phyloP scores from a whole-genome alignment of 2,888 invertebrate species.

The Pycnomerus fuliginosus region DNA sequence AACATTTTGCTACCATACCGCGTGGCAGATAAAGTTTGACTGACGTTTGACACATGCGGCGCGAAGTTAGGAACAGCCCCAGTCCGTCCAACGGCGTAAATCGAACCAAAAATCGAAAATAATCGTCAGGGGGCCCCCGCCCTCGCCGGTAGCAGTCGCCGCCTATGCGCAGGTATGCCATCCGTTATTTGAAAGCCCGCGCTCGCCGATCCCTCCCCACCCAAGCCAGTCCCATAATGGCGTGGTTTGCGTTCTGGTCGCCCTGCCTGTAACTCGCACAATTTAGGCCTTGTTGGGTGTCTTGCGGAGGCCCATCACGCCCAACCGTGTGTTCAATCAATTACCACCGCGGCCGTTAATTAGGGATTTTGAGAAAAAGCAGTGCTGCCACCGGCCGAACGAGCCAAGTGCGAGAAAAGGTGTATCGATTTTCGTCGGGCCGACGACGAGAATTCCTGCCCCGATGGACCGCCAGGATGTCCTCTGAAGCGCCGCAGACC shows the following conservation, averaged over 20 bases:
- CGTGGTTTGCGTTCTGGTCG: constrained; percentile 52
- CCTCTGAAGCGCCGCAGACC: constrained; percentile 15
- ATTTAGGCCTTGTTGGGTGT: constrained; percentile 35
- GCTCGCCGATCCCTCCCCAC: constrained; percentile 36
- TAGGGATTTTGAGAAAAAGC: constrained; percentile 10
- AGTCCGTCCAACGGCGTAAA: too few species aligned
- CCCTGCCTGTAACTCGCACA: constrained; percentile 48
- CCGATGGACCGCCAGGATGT: constrained; percentile 15
- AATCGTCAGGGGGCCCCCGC: too few species aligned
- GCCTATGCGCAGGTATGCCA: constrained; percentile 29
- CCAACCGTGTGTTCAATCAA: constrained; percentile 28
- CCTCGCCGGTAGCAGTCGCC: constrained; percentile 10
- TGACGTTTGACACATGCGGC: too few species aligned
- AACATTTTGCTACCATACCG: too few species aligned
- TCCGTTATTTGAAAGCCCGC: constrained; percentile 33
- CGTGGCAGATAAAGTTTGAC: too few species aligned
- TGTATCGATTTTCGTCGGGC: constrained; percentile 10
- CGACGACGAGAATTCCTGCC: constrained; percentile 15
- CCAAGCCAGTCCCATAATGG: constrained; percentile 50
- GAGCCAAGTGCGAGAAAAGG: constrained; percentile 2
- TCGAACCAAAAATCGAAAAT: too few species aligned
- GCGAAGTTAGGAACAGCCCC: too few species aligned
- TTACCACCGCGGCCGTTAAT: constrained; percentile 19
- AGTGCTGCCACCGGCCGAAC: neutral
- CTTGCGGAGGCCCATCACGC: constrained; percentile 22